Conservation (phyloP, 1,140 invertebrate genomes). For the Oryzaephilus surinamensis region DNA sequence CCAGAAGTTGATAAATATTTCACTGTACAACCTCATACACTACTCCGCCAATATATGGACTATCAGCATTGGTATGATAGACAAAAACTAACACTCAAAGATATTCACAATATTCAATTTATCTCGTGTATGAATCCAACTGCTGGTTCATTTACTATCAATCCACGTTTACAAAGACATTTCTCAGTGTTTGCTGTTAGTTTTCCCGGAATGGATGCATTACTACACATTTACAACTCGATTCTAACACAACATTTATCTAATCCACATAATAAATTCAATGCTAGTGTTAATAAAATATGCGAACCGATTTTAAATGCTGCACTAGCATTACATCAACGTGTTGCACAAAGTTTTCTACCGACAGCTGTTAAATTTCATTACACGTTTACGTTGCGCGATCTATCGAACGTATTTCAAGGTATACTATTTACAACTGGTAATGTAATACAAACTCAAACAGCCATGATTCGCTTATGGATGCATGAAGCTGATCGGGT, state of each 20-base stretch:
- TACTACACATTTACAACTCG: slow-evolving; percentile 72
- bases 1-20: slow-evolving; percentile 92
- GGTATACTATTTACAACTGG: slow-evolving; percentile 79
- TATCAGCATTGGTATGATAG: slow-evolving; percentile 92
- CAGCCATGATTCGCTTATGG: slow-evolving; percentile 70
- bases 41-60: slow-evolving; percentile 89
- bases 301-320: slow-evolving; percentile 52
- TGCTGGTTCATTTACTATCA: slow-evolving; percentile 88
- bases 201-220: slow-evolving; percentile 72
- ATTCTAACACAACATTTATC: slow-evolving; percentile 70
- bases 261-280: slow-evolving; percentile 57
- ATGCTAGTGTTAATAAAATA: slow-evolving; percentile 45
- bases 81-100: slow-evolving; percentile 75
- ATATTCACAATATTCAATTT: slow-evolving; percentile 90
- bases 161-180: slow-evolving; percentile 82
- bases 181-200: slow-evolving; percentile 86
- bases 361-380: slow-evolving; percentile 93
- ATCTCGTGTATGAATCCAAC: slow-evolving; percentile 95
- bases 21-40: slow-evolving; percentile 89
- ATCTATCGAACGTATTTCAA: slow-evolving; percentile 84
- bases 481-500: slow-evolving; percentile 83
- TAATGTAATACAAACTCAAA: slow-evolving; percentile 59
- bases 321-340: slow-evolving; percentile 68
- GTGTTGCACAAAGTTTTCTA: slow-evolving; percentile 63
- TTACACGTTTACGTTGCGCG: slow-evolving; percentile 87